A percentile compares a stretch with the other conserved stretches of the same genome.
Evolutionary conservation across 2,113 vertebrate genomes (phyloP).

Genomic region (Bos indicus): DNA sequence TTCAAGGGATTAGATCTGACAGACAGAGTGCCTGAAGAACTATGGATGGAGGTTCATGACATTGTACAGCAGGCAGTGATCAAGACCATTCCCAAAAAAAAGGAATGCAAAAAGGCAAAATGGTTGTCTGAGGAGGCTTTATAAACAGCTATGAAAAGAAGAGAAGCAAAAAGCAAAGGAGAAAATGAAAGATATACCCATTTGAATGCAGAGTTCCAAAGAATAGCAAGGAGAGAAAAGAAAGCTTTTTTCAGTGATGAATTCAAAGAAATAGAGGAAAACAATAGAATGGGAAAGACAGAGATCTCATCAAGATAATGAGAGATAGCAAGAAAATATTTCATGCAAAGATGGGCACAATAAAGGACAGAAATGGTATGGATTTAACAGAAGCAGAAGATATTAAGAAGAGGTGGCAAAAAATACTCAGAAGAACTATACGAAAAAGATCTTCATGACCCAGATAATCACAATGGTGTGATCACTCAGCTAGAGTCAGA

Average conservation of each 20-base stretch:
- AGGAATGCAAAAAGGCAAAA: neutral
- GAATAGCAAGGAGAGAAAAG: neutral
- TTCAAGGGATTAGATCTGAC: neutral
- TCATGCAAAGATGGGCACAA: neutral
- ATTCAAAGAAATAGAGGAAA: neutral
- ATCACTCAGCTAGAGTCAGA: neutral
- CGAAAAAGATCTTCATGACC: neutral
- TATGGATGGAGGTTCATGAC: neutral
- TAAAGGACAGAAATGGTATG: neutral
- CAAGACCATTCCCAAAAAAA: neutral
- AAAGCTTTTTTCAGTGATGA: neutral
- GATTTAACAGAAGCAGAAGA: neutral
- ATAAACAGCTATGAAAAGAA: neutral
- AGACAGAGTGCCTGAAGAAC: neutral
- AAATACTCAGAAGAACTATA: neutral
- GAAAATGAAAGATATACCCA: neutral
- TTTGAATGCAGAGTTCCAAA: neutral
- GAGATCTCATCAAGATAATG: neutral
- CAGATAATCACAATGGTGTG: neutral
- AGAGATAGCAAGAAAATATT: neutral
- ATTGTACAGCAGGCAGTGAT: neutral
- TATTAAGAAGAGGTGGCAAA: neutral
- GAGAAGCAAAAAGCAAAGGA: neutral
- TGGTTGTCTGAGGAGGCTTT: neutral
- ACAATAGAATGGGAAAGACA: neutral